A percentile compares a stretch with the other conserved stretches of the same genome.
phyloP scores from a whole-genome alignment of 2,888 invertebrate genomes.

The Malthinus seriepunctatus region DNA sequence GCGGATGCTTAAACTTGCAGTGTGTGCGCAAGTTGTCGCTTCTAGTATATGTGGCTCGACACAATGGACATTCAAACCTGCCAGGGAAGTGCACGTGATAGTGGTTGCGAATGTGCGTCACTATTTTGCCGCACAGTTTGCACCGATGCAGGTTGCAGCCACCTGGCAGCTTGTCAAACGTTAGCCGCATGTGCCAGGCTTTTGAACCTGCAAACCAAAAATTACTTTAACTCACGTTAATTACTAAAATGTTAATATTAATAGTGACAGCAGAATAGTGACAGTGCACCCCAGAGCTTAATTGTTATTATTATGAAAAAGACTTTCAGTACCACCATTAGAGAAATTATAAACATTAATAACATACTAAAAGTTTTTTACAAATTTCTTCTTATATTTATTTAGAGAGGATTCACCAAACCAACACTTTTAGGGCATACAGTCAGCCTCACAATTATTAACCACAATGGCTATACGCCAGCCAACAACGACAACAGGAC shows the following conservation, averaged over 20 bases:
- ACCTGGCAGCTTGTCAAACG: constrained; percentile 91
- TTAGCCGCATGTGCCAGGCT: constrained; percentile 94
- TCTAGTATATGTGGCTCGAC: constrained; percentile 88
- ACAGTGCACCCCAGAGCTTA: constrained; percentile 55
- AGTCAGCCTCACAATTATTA: too few relatives aligned
- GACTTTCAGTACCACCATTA: constrained; percentile 27
- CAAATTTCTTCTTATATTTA: too few relatives aligned
- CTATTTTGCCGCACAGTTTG: constrained; percentile 93
- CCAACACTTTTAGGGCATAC: too few relatives aligned
- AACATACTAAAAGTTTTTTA: background rate
- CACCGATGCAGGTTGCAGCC: constrained; percentile 92
- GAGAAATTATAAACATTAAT: background rate
- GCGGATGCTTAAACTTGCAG: constrained; percentile 91
- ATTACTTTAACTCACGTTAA: constrained; percentile 36
- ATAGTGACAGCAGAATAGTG: constrained; percentile 52
- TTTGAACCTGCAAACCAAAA: constrained; percentile 80
- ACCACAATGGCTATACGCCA: too few relatives aligned
- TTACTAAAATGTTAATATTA: constrained; percentile 36
- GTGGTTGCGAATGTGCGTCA: constrained; percentile 92
- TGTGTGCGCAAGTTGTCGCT: constrained; percentile 91
- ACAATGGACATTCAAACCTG: constrained; percentile 88
- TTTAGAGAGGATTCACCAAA: too few relatives aligned
- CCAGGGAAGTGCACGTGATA: constrained; percentile 94
- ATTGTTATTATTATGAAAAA: constrained; percentile 20
- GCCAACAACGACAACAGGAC: too few relatives aligned